phyloP scores from a whole-genome alignment of 2,113 vertebrate species.

The Chaetodon auriga region DNA sequence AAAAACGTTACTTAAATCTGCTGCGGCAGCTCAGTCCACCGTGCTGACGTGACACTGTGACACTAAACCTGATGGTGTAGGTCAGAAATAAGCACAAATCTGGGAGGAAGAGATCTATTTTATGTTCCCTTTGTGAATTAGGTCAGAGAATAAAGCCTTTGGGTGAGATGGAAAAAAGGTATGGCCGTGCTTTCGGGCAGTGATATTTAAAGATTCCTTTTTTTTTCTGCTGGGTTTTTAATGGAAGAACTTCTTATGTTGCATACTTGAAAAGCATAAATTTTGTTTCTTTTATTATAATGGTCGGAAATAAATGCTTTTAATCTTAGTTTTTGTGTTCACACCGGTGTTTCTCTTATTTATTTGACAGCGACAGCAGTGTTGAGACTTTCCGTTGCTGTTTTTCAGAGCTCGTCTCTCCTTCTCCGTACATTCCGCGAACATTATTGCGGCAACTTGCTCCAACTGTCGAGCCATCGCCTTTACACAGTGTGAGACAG shows the following conservation, averaged over 20 bases:
- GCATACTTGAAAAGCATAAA: neutral
- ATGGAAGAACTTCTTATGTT: neutral
- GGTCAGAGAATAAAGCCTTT: slow-evolving; percentile 12
- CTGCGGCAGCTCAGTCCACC: neutral
- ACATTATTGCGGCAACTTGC: slow-evolving; percentile 38
- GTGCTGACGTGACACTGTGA: slow-evolving; percentile 14
- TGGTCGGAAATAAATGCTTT: neutral
- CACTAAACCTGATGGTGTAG: slow-evolving; percentile 1
- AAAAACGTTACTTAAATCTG: neutral
- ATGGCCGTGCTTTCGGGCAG: neutral
- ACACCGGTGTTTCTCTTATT: neutral
- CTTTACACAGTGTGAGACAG: slow-evolving; percentile 24
- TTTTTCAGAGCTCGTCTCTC: neutral
- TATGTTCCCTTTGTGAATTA: slow-evolving; percentile 30
- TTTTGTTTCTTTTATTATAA: neutral
- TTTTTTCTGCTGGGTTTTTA: neutral
- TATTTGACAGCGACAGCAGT: neutral
- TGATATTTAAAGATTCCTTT: slow-evolving; percentile 20
- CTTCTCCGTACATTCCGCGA: neutral
- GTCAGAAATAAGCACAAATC: slow-evolving; percentile 3
- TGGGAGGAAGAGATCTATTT: slow-evolving; percentile 11
- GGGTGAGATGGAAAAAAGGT: slow-evolving; percentile 9
- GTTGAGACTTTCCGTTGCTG: neutral
- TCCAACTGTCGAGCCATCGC: slow-evolving; percentile 42
- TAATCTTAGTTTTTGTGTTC: neutral